phyloP scores from a whole-genome alignment of 2,888 invertebrate genomes.

The Lepas anatifera region DNA sequence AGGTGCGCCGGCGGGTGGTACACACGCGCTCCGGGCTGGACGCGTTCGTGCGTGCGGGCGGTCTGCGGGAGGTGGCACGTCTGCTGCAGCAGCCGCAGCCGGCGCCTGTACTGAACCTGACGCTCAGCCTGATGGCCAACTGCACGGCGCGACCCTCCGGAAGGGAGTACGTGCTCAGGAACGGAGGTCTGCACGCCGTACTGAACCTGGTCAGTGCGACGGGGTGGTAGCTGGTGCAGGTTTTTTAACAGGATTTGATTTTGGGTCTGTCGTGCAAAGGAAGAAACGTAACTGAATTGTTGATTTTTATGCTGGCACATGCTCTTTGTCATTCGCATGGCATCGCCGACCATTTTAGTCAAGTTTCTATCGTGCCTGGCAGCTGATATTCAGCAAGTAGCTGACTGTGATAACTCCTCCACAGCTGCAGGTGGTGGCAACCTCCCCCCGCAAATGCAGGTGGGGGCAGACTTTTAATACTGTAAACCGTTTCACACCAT shows the following conservation, averaged over 20 bases:
- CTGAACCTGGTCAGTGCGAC: neutral
- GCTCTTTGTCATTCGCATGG: too few relatives aligned
- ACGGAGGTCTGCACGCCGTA: neutral
- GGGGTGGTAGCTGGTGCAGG: neutral
- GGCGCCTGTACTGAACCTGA: neutral
- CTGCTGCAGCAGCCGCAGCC: neutral
- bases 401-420: too few relatives aligned
- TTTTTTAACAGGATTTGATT: too few relatives aligned
- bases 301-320: too few relatives aligned
- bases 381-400: too few relatives aligned
- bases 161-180: neutral
- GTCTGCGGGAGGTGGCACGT: neutral
- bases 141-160: neutral
- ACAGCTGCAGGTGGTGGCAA: too few relatives aligned
- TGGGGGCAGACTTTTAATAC: too few relatives aligned
- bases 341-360: too few relatives aligned
- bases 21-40: neutral
- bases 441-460: too few relatives aligned
- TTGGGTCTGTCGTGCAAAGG: neutral
- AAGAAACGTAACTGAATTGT: too few relatives aligned
- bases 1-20: neutral
- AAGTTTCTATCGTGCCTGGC: too few relatives aligned
- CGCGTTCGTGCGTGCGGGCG: neutral
- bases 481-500: too few relatives aligned
- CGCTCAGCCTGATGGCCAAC: neutral